A percentile compares a stretch with the other conserved stretches of the same genome.
These are phyloP conservation scores for Boleophthalmus pectinirostris DNA, from an alignment of 2,113 vertebrate species.

Conservation along the genomic window DNA sequence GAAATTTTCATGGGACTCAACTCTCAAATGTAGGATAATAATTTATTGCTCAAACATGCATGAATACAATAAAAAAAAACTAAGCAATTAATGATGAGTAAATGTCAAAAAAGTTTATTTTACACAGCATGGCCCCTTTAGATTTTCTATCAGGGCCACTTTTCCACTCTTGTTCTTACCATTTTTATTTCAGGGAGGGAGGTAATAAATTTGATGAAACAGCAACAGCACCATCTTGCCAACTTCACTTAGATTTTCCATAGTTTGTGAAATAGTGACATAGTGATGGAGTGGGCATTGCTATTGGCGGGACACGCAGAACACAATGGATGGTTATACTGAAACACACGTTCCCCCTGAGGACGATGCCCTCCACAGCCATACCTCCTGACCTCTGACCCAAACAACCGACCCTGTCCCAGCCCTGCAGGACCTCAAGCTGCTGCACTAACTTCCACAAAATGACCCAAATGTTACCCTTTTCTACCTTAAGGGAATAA, in stretches of 20 bases:
- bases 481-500: constrained; percentile 10
- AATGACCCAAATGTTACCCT: constrained; percentile 26
- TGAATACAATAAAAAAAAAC: not conserved
- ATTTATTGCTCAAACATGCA: not conserved
- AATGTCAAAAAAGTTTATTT: not conserved
- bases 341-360: constrained; percentile 40
- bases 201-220: too few relatives aligned
- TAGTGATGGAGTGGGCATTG: constrained; percentile 28
- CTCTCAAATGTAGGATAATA: not conserved
- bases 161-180: not conserved
- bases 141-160: not conserved
- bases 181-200: too few relatives aligned
- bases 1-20: too few relatives aligned
- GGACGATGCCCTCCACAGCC: constrained; percentile 60
- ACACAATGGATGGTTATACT: constrained; percentile 38
- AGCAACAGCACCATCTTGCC: not conserved
- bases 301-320: constrained; percentile 13
- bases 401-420: constrained; percentile 53
- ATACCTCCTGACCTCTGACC: constrained; percentile 55
- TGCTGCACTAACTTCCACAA: constrained; percentile 38
- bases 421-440: constrained; percentile 48
- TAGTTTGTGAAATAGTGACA: constrained; percentile 24
- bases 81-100: not conserved
- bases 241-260: not conserved
- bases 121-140: not conserved